phyloP scores from a whole-genome alignment of 2,113 vertebrate species.

The Hoplias malabaricus region DNA sequence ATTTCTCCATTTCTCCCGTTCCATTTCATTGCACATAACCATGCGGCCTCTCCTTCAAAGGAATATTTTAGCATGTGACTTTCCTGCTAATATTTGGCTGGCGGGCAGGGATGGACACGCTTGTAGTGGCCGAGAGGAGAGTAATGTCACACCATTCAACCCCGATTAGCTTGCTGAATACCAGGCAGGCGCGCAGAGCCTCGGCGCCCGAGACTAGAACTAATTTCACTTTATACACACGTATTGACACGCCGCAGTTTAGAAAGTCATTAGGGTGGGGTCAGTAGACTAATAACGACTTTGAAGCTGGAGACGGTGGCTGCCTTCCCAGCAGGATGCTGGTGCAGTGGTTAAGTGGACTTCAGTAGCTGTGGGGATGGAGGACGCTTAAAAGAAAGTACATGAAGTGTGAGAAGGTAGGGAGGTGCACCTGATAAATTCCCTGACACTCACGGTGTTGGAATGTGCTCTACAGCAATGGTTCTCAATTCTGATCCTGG shows the following conservation, averaged over 20 bases:
- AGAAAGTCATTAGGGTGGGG: conserved; percentile 78
- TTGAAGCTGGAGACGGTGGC: conserved; percentile 48
- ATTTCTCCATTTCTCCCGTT: conserved; percentile 56
- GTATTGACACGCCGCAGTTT: conserved; percentile 78
- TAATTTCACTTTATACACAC: conserved; percentile 82
- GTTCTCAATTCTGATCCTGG: not conserved
- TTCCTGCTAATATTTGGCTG: conserved; percentile 73
- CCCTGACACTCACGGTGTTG: not conserved
- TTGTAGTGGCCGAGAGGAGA: conserved; percentile 74
- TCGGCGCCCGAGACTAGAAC: conserved; percentile 74
- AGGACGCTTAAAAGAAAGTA: not conserved
- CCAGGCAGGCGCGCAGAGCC: conserved; percentile 70
- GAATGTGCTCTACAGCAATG: not conserved
- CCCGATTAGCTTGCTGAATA: conserved; percentile 74
- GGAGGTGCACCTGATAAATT: not conserved
- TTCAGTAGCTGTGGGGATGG: conserved; percentile 18
- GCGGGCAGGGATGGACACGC: conserved; percentile 74
- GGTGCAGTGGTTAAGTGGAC: conserved; percentile 42
- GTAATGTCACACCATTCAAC: conserved; percentile 81
- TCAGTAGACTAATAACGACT: conserved; percentile 56
- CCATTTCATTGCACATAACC: conserved; percentile 63
- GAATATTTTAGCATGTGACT: conserved; percentile 72
- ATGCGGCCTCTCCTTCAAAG: conserved; percentile 79
- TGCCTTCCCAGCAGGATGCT: conserved; percentile 40
- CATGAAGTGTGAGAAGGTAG: not conserved